phyloP scores from a whole-genome alignment of 2,113 vertebrate genomes.

The Gymnarchus niloticus region DNA sequence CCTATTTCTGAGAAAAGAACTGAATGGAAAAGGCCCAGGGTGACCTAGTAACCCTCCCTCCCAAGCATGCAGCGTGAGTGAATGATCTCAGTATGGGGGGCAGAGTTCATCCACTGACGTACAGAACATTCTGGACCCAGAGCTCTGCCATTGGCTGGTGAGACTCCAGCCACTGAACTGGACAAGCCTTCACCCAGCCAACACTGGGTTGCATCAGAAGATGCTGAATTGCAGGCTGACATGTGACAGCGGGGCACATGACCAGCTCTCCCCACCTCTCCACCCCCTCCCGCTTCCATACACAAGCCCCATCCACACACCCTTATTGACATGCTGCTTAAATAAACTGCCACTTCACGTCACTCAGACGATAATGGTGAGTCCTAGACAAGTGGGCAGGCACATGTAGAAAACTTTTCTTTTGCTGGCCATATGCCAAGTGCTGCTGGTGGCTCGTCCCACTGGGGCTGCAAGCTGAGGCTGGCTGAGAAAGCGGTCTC shows the following conservation, averaged over 20 bases:
- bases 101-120: conserved; percentile 30
- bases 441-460: neutral
- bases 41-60: neutral
- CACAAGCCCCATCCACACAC: neutral
- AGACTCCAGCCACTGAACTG: conserved; percentile 30
- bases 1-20: neutral
- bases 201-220: conserved; percentile 13
- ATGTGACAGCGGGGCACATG: conserved; percentile 41
- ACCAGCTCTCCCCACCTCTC: conserved; percentile 6
- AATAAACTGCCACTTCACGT: conserved; percentile 40
- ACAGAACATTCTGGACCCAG: conserved; percentile 29
- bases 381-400: conserved; percentile 45
- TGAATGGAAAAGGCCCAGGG: neutral
- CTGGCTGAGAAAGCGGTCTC: neutral
- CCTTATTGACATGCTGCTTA: conserved; percentile 34
- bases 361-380: conserved; percentile 49
- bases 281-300: neutral
- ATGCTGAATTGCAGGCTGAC: conserved; percentile 20
- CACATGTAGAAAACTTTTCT: conserved; percentile 48
- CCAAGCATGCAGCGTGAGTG: neutral
- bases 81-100: conserved; percentile 14
- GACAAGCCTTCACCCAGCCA: conserved; percentile 16
- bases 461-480: neutral
- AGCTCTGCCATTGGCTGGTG: conserved; percentile 31
- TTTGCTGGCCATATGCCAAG: conserved; percentile 18